Conservation (phyloP, 2,113 vertebrate genomes). For the Oreochromis aureus region DNA sequence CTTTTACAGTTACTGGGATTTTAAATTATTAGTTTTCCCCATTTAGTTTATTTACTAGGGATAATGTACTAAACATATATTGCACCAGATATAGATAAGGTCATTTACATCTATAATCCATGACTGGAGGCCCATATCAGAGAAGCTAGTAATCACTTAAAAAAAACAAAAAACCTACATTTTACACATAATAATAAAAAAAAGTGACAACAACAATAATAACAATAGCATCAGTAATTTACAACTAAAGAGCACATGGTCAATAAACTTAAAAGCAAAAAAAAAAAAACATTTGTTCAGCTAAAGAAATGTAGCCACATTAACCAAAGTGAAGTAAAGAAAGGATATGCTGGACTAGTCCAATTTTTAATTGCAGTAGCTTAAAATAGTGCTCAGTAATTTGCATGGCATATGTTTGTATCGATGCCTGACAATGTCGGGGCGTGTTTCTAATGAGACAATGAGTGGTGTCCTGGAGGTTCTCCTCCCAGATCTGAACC, state of each 20-base stretch:
- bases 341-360: fast-evolving
- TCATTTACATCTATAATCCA: not conserved
- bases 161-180: not conserved
- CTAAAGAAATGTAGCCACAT: not conserved
- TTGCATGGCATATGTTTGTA: not conserved
- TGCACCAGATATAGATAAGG: not conserved
- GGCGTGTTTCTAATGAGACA: not conserved
- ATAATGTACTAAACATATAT: not conserved
- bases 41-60: not conserved
- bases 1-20: not conserved
- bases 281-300: not conserved
- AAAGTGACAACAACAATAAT: not conserved
- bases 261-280: not conserved
- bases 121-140: not conserved
- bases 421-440: not conserved
- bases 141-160: not conserved
- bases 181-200: not conserved
- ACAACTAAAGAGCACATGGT: not conserved
- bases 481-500: not conserved
- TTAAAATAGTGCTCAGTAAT: not conserved
- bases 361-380: not conserved
- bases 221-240: not conserved
- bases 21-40: not conserved
- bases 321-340: not conserved
- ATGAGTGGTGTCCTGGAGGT: not conserved